phyloP scores from a whole-genome alignment of 2,113 vertebrate genomes.

The Sorex araneus region DNA sequence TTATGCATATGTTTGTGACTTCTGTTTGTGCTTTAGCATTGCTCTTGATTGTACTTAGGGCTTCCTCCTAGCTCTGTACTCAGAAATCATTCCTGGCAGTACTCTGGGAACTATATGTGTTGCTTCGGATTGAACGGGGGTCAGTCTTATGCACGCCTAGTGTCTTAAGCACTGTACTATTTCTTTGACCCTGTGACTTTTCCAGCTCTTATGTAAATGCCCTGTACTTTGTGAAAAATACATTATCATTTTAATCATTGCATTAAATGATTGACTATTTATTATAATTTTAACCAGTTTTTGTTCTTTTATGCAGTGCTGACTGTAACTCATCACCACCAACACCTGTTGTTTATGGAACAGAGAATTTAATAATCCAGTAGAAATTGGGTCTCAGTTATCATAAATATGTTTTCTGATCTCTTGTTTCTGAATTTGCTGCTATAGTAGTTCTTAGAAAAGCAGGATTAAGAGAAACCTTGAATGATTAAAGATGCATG shows the following conservation, averaged over 20 bases:
- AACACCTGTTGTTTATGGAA: not conserved
- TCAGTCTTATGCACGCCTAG: too few relatives aligned
- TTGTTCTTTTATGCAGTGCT: not conserved
- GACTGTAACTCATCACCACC: not conserved
- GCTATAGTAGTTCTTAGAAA: not conserved
- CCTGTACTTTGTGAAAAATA: not conserved
- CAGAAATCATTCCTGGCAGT: too few relatives aligned
- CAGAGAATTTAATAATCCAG: not conserved
- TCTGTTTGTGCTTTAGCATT: too few relatives aligned
- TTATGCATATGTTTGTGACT: too few relatives aligned
- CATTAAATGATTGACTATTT: too few relatives aligned
- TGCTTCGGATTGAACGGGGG: too few relatives aligned
- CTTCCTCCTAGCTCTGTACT: too few relatives aligned
- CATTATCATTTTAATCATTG: not conserved
- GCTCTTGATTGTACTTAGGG: too few relatives aligned
- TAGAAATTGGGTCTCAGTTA: not conserved
- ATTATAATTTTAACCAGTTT: not conserved
- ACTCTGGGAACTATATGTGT: too few relatives aligned
- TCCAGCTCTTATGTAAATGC: not conserved
- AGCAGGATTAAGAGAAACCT: not conserved
- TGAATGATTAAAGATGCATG: not conserved
- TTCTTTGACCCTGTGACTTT: not conserved
- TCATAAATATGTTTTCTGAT: not conserved
- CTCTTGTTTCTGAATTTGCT: not conserved
- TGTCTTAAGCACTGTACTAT: too few relatives aligned